Conservation (phyloP, 2,113 vertebrate genomes). For the Ptilorrhoa leucosticta region DNA sequence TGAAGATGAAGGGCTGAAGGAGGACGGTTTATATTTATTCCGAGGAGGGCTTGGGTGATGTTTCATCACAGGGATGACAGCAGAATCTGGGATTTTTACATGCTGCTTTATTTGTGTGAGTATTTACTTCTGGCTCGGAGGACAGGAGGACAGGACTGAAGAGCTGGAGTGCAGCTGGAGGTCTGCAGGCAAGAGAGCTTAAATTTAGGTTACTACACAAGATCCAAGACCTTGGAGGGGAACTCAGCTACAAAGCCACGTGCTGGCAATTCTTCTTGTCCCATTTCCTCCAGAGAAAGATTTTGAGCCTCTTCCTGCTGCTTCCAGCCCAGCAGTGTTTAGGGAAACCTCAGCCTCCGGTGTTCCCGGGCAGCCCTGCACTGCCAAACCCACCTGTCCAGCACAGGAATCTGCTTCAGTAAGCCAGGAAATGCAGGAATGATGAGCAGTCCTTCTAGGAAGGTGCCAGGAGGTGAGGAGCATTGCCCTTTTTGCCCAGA, state of each 20-base stretch:
- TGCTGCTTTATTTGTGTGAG: not conserved
- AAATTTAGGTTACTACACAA: not conserved
- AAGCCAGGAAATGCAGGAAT: not conserved
- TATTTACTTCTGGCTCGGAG: not conserved
- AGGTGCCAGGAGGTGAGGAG: not conserved
- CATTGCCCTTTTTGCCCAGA: not conserved
- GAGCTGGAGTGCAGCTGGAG: not conserved
- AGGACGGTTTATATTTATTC: not conserved
- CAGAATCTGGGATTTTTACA: not conserved
- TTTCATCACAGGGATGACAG: conserved; percentile 17
- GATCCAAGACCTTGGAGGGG: not conserved
- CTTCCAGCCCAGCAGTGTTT: not conserved
- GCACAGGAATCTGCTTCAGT: not conserved
- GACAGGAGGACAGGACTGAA: not conserved
- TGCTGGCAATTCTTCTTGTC: not conserved
- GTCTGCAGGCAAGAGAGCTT: not conserved
- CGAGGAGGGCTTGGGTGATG: not conserved
- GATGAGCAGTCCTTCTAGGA: not conserved
- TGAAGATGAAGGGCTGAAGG: conserved; percentile 22
- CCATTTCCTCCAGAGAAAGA: not conserved
- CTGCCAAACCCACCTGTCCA: not conserved
- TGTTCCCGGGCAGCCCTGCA: not conserved
- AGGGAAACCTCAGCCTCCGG: not conserved
- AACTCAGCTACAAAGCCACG: not conserved
- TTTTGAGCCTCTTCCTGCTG: not conserved